These are phyloP conservation scores for Halesus radiatus DNA, from an alignment of 1,140 invertebrate genomes.

Conservation along the genomic window DNA sequence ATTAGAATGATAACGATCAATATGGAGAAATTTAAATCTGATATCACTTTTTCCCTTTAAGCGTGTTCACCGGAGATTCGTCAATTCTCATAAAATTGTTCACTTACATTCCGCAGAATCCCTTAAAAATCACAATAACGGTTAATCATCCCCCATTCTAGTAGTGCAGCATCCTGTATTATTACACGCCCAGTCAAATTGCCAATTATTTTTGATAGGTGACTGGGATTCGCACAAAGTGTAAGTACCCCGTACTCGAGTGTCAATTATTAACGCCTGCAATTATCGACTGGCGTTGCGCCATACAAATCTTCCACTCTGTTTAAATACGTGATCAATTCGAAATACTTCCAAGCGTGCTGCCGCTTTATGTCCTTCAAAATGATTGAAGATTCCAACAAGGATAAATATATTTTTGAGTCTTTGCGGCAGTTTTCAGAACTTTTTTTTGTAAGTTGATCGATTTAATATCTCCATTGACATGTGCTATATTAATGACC, in stretches of 20 bases:
- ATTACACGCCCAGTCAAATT: not conserved
- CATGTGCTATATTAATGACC: too few relatives aligned
- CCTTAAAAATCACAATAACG: not conserved
- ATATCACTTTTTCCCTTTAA: not conserved
- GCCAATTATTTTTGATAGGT: conserved; percentile 18
- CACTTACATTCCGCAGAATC: not conserved
- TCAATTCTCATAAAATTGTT: not conserved
- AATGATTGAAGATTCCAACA: too few relatives aligned
- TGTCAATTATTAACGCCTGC: conserved; percentile 10
- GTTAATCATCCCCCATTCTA: not conserved
- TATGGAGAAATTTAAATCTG: not conserved
- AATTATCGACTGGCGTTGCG: not conserved
- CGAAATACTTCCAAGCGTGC: too few relatives aligned
- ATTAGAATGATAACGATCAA: too few relatives aligned
- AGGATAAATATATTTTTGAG: too few relatives aligned
- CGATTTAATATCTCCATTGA: too few relatives aligned
- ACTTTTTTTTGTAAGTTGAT: too few relatives aligned
- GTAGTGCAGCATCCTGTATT: not conserved
- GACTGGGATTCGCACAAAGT: not conserved
- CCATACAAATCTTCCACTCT: too few relatives aligned
- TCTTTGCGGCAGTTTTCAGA: too few relatives aligned
- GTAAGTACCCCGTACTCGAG: conserved; percentile 6
- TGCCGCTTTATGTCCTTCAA: too few relatives aligned
- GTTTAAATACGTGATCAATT: too few relatives aligned
- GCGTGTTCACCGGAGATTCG: not conserved